Conservation (phyloP, 2,797 vertebrate genomes). For the Gadopsis bispinosus region DNA sequence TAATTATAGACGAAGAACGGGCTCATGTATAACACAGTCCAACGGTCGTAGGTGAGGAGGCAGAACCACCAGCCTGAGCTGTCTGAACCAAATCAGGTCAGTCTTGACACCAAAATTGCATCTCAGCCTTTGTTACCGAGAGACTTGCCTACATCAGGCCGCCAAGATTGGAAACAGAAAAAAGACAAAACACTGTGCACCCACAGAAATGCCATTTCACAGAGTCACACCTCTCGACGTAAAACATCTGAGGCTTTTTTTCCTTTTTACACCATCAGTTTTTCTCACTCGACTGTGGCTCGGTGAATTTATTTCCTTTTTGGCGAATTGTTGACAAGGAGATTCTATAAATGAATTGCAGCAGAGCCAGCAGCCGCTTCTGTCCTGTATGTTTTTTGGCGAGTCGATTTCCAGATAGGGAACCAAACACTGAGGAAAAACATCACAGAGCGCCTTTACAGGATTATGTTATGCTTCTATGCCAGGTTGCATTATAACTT, state of each 20-base stretch:
- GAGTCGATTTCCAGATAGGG: conserved; percentile 33
- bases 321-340: conserved; percentile 30
- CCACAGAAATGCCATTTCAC: conserved; percentile 35
- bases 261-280: neutral
- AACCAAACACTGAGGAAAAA: conserved; percentile 1
- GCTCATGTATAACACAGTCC: neutral
- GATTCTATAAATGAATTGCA: conserved; percentile 28
- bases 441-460: neutral
- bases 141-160: neutral
- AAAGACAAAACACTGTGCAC: neutral
- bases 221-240: conserved; percentile 19
- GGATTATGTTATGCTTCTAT: neutral
- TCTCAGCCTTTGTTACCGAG: neutral
- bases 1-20: conserved; percentile 1
- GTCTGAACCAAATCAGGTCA: conserved; percentile 19
- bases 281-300: conserved; percentile 3
- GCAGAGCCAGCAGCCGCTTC: conserved; percentile 15
- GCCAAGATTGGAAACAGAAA: neutral
- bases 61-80: neutral
- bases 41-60: neutral
- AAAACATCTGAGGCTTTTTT: conserved; percentile 6
- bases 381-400: conserved; percentile 20
- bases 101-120: conserved; percentile 6
- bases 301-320: conserved; percentile 17
- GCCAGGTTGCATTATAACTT: neutral